Evolutionary conservation across 1,140 invertebrate genomes (phyloP).

Genomic region (Dendroctonus valens): DNA sequence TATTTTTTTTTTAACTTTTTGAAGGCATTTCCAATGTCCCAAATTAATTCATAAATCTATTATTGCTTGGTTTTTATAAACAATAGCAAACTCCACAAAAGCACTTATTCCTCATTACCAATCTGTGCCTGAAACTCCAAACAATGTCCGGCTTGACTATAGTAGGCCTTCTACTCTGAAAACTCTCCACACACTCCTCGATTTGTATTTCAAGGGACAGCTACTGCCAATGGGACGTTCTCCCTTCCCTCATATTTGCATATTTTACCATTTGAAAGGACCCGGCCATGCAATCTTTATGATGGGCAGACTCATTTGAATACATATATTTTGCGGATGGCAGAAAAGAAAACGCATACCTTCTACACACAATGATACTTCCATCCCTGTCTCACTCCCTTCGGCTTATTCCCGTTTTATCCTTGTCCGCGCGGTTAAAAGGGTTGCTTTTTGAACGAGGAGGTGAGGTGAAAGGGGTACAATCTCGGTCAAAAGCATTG

Average conservation of each 20-base stretch:
- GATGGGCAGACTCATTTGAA: slow-evolving; percentile 37
- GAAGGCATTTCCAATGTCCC: no score
- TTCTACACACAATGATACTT: slow-evolving; percentile 14
- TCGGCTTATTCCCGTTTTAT: not conserved
- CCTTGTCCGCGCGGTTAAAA: not conserved
- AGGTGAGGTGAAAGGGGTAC: slow-evolving; percentile 38
- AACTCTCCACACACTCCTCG: slow-evolving; percentile 7
- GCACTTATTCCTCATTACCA: no score
- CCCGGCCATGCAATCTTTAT: slow-evolving; percentile 39
- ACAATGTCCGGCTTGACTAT: not conserved
- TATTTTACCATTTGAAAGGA: slow-evolving; percentile 47
- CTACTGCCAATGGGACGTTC: not conserved
- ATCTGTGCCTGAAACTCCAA: no score
- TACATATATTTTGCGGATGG: slow-evolving; percentile 37
- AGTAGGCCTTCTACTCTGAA: not conserved
- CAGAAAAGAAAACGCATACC: slow-evolving; percentile 22
- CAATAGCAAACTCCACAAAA: no score
- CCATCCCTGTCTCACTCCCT: slow-evolving; percentile 7
- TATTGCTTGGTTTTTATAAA: no score
- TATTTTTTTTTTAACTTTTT: no score
- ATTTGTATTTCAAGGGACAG: slow-evolving; percentile 2
- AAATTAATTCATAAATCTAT: no score
- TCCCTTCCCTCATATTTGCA: slow-evolving; percentile 42
- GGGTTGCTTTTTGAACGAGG: slow-evolving; percentile 39
- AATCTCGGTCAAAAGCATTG: slow-evolving; percentile 34